Base-by-base conservation (phyloP, 2,888 invertebrate species). In the Leuctra nigra region DNA sequence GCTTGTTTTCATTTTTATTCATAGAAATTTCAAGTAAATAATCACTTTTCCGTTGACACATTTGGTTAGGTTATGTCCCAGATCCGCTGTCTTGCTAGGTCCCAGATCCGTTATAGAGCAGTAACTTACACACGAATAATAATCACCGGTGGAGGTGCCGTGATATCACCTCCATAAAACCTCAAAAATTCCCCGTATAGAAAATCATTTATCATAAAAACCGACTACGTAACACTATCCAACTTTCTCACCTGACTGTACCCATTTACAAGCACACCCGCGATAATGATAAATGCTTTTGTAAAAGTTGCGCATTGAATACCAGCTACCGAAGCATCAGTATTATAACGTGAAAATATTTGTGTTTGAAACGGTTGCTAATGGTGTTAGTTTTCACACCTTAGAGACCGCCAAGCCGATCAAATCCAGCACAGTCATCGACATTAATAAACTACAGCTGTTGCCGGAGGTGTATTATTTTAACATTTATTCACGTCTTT, bases 321-420 rank as follows among this genome's bases (percentile, higher is more conserved):
- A n/a, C n/a, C n/a, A n/a, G n/a, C n/a, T n/a, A n/a, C n/a, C n/a
- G n/a, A n/a, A n/a, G n/a, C n/a, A n/a, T n/a, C 25, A 11, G 13
- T 47, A 47, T 24, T 47, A 47, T 47, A 23, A 24, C 47, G 24
- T 25, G 47, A 47, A 25, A 47, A 47, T 47, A 47, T 47, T 47
- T 47, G 47, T 47, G 47, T 47, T 47, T 47, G 25, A 47, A 47
- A 25, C 47, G 47, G 14, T 29, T 14, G 24, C 29, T 47, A 47
- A 47, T 47, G 47, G 47, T 47, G 47, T 47, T 25, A 29, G 47
- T 47, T 47, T 47, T 47, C 47, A 47, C 47, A 47, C 25, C 25
- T 24, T 29, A 25, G 16, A 14, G 47, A 13, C 11, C 46, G 46
- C n/a, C 23, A 24, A 46, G 46, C 25, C 24, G 24, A 47, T 47